These are phyloP conservation scores for Naso thynnoides DNA, from an alignment of 2,797 vertebrate genomes.

Conservation along the genomic window DNA sequence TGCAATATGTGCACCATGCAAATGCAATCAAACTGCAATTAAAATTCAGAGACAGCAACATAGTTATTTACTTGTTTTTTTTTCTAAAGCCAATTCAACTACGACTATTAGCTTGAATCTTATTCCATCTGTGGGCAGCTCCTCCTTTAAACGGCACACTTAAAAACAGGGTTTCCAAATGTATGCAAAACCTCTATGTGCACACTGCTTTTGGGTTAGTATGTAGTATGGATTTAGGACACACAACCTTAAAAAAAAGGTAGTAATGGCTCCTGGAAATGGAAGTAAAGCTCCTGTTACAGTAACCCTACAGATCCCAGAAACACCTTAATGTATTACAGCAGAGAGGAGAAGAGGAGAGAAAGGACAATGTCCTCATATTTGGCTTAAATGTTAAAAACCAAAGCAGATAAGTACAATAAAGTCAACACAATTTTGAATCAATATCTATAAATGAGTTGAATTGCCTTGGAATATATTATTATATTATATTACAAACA, in stretches of 20 bases:
- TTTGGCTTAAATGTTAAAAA: slow-evolving; percentile 60
- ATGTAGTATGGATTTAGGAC: slow-evolving; percentile 7
- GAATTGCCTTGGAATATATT: slow-evolving; percentile 58
- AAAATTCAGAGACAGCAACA: slow-evolving; percentile 1
- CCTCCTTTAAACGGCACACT: neutral
- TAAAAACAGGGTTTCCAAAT: neutral
- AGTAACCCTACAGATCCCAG: neutral
- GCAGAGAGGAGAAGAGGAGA: neutral
- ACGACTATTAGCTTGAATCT: neutral
- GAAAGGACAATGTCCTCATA: slow-evolving; percentile 27
- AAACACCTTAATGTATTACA: slow-evolving; percentile 25
- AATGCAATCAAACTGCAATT: slow-evolving; percentile 18
- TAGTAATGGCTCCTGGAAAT: slow-evolving; percentile 18
- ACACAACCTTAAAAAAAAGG: neutral
- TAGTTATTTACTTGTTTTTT: neutral
- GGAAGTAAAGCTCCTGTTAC: slow-evolving; percentile 40
- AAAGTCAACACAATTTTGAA: slow-evolving; percentile 51
- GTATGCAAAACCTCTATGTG: neutral
- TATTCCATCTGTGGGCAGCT: neutral
- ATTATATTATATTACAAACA: slow-evolving; percentile 69
- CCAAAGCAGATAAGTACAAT: slow-evolving; percentile 46
- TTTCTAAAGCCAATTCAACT: slow-evolving; percentile 1
- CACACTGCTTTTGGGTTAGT: neutral
- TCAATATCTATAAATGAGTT: slow-evolving; percentile 45
- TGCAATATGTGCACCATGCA: slow-evolving; percentile 15